Evolutionary conservation across 2,797 vertebrate species (phyloP).

Genomic region (Eurystomus glaucurus): DNA sequence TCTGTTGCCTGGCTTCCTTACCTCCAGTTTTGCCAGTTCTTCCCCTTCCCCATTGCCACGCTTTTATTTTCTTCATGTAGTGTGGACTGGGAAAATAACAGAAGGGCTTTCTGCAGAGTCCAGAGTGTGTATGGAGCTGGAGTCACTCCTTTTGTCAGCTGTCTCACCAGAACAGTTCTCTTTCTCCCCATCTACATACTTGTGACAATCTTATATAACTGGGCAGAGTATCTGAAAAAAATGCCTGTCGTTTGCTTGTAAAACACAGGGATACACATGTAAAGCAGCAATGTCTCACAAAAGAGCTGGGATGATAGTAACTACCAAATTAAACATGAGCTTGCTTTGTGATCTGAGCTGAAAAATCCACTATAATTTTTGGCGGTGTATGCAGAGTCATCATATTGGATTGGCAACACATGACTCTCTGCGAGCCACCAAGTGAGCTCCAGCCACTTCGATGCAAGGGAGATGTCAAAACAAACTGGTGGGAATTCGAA

Average conservation of each 20-base stretch:
- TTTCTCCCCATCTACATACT: slow-evolving; percentile 5
- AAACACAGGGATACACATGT: slow-evolving; percentile 54
- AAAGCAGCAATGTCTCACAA: slow-evolving; percentile 73
- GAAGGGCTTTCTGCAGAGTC: slow-evolving; percentile 17
- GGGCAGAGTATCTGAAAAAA: slow-evolving; percentile 34
- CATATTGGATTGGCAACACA: slow-evolving; percentile 72
- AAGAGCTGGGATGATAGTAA: slow-evolving; percentile 68
- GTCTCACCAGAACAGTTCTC: slow-evolving; percentile 49
- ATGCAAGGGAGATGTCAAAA: slow-evolving; percentile 80
- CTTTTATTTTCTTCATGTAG: slow-evolving; percentile 5
- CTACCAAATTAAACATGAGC: slow-evolving; percentile 81
- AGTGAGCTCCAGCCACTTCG: slow-evolving; percentile 73
- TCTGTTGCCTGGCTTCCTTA: slow-evolving; percentile 15
- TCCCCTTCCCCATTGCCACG: neutral
- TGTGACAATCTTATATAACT: slow-evolving; percentile 58
- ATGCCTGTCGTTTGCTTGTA: slow-evolving; percentile 43
- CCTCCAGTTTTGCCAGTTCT: neutral
- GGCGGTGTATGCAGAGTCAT: slow-evolving; percentile 80
- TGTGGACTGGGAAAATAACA: slow-evolving; percentile 23
- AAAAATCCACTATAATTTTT: slow-evolving; percentile 73
- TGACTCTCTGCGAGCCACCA: slow-evolving; percentile 66
- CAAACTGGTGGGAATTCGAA: slow-evolving; percentile 74
- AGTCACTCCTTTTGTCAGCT: slow-evolving; percentile 52
- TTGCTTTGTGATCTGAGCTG: slow-evolving; percentile 73
- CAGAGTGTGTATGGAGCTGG: neutral